phyloP scores from a whole-genome alignment of 2,888 invertebrate genomes.

The Lithophane ornitopus region DNA sequence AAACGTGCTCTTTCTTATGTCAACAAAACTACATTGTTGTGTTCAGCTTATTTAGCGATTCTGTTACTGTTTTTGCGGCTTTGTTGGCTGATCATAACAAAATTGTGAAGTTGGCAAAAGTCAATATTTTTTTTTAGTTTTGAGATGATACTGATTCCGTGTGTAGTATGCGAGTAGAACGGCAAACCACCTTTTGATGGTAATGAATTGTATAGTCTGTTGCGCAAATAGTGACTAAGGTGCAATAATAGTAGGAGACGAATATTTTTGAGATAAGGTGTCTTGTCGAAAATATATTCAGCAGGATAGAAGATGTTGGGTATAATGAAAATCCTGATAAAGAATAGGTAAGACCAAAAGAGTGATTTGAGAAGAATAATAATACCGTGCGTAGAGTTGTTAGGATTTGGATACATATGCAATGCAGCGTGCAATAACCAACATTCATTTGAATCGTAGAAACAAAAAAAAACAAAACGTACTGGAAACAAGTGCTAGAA shows the following conservation, averaged over 20 bases:
- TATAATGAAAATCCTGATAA: not conserved
- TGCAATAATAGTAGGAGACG: not conserved
- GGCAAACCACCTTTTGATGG: not conserved
- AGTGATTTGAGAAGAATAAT: not conserved
- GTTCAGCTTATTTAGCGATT: slow-evolving; percentile 68
- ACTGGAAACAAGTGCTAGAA: slow-evolving; percentile 44
- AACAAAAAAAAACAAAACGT: slow-evolving; percentile 47
- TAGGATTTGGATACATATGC: not conserved
- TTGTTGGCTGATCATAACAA: slow-evolving; percentile 52
- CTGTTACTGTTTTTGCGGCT: slow-evolving; percentile 50
- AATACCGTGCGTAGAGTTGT: not conserved
- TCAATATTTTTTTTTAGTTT: slow-evolving; percentile 5
- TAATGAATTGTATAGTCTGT: not conserved
- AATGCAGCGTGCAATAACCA: not conserved
- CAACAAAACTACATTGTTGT: slow-evolving; percentile 73
- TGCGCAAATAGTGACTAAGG: not conserved
- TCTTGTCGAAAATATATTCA: not conserved
- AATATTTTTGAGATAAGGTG: not conserved
- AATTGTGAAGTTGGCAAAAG: slow-evolving; percentile 19
- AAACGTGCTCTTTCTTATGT: slow-evolving; percentile 79
- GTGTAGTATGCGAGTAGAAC: not conserved
- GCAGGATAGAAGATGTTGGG: not conserved
- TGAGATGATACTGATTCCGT: not conserved
- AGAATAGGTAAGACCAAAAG: no score
- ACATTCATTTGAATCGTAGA: slow-evolving; percentile 4